phyloP scores from a whole-genome alignment of 2,113 vertebrate species.

The Pyxicephalus adspersus region DNA sequence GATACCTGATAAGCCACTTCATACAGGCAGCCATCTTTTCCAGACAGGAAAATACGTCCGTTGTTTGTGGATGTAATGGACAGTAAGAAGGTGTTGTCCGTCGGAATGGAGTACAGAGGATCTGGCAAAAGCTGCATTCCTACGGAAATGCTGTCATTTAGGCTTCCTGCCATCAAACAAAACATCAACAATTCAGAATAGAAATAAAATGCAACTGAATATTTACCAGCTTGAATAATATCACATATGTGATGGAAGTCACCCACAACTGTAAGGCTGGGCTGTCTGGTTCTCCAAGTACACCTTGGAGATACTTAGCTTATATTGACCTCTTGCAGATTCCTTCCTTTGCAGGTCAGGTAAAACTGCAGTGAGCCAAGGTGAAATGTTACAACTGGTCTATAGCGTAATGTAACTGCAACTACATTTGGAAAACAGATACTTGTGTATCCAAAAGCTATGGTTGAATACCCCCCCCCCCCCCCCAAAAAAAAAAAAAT shows the following conservation, averaged over 20 bases:
- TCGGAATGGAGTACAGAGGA: conserved; percentile 93
- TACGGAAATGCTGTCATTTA: conserved; percentile 92
- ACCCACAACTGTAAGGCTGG: neutral
- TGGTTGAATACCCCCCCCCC: too few relatives aligned
- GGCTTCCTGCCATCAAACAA: conserved; percentile 57
- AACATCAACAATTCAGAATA: neutral
- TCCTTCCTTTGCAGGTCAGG: too few relatives aligned
- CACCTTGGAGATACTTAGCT: too few relatives aligned
- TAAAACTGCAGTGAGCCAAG: too few relatives aligned
- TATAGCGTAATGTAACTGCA: too few relatives aligned
- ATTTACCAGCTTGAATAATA: too few relatives aligned
- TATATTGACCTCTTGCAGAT: too few relatives aligned
- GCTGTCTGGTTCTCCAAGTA: neutral
- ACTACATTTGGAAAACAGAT: too few relatives aligned
- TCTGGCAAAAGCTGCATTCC: conserved; percentile 96
- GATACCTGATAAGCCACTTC: conserved; percentile 91
- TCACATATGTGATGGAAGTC: neutral
- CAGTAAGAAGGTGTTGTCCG: conserved; percentile 93
- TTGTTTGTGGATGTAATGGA: conserved; percentile 89
- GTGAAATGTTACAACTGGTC: too few relatives aligned
- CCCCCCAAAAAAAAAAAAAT: too few relatives aligned
- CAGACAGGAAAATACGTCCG: conserved; percentile 93
- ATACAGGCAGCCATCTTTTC: conserved; percentile 96
- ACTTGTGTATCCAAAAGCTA: too few relatives aligned
- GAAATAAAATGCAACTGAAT: neutral